Evolutionary conservation across 2,888 invertebrate species (phyloP).

Genomic region (Machimus rusticus): DNA sequence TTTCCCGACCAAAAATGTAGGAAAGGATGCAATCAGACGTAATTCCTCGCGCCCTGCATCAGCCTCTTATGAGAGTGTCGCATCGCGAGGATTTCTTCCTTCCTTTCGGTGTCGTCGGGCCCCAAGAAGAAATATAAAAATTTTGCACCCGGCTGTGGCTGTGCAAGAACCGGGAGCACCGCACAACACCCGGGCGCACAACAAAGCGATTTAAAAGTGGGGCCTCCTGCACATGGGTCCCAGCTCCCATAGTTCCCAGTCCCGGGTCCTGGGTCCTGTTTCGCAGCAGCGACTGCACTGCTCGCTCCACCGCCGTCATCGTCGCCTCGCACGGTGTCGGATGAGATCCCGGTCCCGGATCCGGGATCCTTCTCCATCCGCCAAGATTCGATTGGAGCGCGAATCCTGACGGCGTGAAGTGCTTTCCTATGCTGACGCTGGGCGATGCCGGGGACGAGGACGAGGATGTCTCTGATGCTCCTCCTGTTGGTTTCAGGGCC

Average conservation of each 20-base stretch:
- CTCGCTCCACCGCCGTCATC: not conserved
- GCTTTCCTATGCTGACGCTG: constrained; percentile 37
- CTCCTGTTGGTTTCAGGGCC: constrained; percentile 21
- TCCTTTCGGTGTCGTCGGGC: not conserved
- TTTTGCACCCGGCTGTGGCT: not conserved
- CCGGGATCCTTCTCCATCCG: constrained; percentile 19
- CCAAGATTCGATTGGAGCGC: constrained; percentile 34
- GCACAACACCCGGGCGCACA: constrained; percentile 11
- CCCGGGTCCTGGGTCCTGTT: not conserved
- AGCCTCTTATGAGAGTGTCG: constrained; percentile 29
- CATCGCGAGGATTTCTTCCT: constrained; percentile 16
- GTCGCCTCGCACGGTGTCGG: not conserved
- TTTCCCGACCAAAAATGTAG: constrained; percentile 19
- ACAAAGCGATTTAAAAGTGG: constrained; percentile 31
- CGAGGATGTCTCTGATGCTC: constrained; percentile 36
- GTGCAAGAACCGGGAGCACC: not conserved
- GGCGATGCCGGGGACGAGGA: not conserved
- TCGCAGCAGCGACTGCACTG: not conserved
- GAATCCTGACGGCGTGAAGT: constrained; percentile 38
- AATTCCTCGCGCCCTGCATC: constrained; percentile 2
- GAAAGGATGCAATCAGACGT: not conserved
- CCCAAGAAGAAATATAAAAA: not conserved
- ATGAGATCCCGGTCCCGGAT: not conserved
- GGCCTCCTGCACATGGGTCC: constrained; percentile 16
- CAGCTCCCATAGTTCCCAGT: not conserved